Evolutionary conservation across 2,113 vertebrate genomes (phyloP).

Genomic region (Jacana jacana): DNA sequence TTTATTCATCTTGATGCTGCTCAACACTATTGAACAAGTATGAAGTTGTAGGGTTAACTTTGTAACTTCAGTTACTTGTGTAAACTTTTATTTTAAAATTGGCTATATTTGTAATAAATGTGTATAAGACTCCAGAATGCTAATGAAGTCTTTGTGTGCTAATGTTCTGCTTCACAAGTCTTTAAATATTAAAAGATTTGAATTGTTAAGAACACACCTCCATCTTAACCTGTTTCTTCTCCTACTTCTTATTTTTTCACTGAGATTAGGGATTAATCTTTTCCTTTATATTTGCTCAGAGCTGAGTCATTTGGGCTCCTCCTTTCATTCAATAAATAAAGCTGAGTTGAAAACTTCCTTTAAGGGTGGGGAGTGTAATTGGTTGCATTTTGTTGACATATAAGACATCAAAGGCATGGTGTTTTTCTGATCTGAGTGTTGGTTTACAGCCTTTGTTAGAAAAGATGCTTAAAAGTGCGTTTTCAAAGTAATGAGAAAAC

Average conservation of each 20-base stretch:
- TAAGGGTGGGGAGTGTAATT: not conserved
- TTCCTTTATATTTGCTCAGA: conserved; percentile 15
- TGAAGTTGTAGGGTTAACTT: not conserved
- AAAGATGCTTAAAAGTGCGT: not conserved
- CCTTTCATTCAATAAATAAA: conserved; percentile 19
- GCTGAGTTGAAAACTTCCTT: conserved; percentile 8
- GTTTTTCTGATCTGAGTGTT: not conserved
- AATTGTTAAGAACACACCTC: not conserved
- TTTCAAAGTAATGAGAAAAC: not conserved
- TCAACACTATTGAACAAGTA: not conserved
- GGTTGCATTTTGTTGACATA: not conserved
- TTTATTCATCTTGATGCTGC: not conserved
- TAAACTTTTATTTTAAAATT: not conserved
- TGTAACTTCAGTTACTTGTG: not conserved
- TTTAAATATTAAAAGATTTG: not conserved
- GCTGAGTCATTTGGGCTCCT: conserved; percentile 47
- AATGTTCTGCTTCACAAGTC: not conserved
- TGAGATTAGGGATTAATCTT: not conserved
- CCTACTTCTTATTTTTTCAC: not conserved
- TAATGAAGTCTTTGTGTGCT: not conserved
- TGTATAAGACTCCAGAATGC: not conserved
- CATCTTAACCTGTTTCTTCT: not conserved
- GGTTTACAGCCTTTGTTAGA: not conserved
- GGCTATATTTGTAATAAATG: not conserved
- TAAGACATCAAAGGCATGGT: not conserved